Evolutionary conservation across 2,888 invertebrate species (phyloP).

Genomic region (Cynaeus angustus): DNA sequence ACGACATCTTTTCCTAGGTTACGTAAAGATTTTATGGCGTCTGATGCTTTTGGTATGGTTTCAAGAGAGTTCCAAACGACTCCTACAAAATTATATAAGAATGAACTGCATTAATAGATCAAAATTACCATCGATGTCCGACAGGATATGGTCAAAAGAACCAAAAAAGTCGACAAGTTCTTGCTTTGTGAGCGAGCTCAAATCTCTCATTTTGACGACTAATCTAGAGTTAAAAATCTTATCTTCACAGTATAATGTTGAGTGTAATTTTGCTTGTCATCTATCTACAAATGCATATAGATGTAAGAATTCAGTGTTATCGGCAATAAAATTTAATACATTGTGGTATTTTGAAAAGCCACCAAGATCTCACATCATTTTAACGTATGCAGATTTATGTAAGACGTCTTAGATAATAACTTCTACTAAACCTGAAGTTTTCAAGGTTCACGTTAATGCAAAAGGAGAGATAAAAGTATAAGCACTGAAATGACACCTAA

Average conservation of each 20-base stretch:
- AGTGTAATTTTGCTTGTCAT: not conserved
- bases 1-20: conserved; percentile 17
- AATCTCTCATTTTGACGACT: conserved; percentile 48
- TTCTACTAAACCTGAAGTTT: no score
- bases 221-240: not conserved
- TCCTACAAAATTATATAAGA: conserved; percentile 3
- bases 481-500: no score
- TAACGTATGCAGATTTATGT: no score
- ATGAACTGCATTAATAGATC: not conserved
- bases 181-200: conserved; percentile 43
- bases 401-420: no score
- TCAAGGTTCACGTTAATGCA: no score
- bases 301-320: no score
- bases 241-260: not conserved
- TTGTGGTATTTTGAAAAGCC: no score
- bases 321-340: no score
- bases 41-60: conserved; percentile 1
- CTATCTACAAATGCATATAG: no score
- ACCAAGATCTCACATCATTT: no score
- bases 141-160: conserved; percentile 53
- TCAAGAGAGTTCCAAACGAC: conserved; percentile 23
- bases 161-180: conserved; percentile 55
- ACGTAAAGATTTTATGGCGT: conserved; percentile 5
- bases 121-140: conserved; percentile 54
- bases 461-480: no score